These are phyloP conservation scores for Rhodeus uyekii DNA, from an alignment of 2,797 vertebrate species.

Conservation along the genomic window DNA sequence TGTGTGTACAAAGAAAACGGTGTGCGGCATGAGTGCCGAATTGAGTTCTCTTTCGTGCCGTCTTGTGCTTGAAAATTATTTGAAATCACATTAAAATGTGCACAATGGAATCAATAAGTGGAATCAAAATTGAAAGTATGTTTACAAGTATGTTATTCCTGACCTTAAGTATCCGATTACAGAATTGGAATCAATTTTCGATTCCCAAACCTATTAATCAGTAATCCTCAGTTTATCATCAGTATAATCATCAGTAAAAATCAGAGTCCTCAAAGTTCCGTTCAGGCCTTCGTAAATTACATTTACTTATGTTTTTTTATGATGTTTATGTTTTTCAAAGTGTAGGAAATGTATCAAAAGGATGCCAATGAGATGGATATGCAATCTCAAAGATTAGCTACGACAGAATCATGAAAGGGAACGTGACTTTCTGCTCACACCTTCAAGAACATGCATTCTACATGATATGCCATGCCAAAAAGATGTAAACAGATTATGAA, in stretches of 20 bases:
- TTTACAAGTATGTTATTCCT: neutral
- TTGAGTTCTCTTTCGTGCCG: neutral
- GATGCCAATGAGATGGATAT: conserved; percentile 1
- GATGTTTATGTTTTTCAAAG: neutral
- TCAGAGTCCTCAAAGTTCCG: neutral
- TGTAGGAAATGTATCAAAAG: neutral
- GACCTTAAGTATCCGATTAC: neutral
- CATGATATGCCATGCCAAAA: conserved; percentile 19
- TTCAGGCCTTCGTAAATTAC: neutral
- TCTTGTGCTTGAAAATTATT: neutral
- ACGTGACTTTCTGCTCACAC: conserved; percentile 19
- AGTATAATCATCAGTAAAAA: too few species aligned
- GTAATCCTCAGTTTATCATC: too few species aligned
- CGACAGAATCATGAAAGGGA: neutral
- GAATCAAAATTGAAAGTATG: neutral
- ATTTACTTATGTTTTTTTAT: too few species aligned
- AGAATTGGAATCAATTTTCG: neutral
- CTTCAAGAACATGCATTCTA: conserved; percentile 44
- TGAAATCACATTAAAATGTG: neutral
- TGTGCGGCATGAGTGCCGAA: neutral
- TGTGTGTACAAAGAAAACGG: neutral
- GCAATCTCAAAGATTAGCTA: neutral
- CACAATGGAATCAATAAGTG: neutral
- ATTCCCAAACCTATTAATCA: conserved; percentile 2
- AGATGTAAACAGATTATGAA: conserved; percentile 21